Percentiles rank a stretch among this genome's conserved stretches.
Evolutionary conservation across 2,113 vertebrate genomes (phyloP).

Genomic region (Limnothrissa miodon): DNA sequence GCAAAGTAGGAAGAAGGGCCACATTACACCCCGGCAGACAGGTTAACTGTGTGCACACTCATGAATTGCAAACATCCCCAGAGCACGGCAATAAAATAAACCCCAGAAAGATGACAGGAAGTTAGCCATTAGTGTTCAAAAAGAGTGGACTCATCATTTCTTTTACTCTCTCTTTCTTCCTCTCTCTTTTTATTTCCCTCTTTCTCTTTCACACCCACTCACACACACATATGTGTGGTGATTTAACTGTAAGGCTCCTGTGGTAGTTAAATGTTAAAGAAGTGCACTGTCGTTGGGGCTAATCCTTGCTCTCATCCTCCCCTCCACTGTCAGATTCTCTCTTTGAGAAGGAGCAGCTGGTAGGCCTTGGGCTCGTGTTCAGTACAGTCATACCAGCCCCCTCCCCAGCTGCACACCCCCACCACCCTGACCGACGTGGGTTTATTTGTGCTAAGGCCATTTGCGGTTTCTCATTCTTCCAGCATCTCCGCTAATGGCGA

Average conservation of each 20-base stretch:
- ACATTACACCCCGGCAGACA: neutral
- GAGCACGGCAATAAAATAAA: neutral
- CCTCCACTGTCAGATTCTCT: neutral
- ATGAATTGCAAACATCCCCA: neutral
- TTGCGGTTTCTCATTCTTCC: constrained; percentile 41
- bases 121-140: neutral
- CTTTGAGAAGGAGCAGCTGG: neutral
- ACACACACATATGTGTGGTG: neutral
- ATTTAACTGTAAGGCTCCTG: neutral
- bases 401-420: no score
- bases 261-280: constrained; percentile 1
- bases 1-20: neutral
- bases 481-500: constrained; percentile 55
- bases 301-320: neutral
- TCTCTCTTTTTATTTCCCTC: constrained; percentile 23
- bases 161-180: constrained; percentile 27
- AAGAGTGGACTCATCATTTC: constrained; percentile 26
- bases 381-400: neutral
- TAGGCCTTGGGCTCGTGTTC: neutral
- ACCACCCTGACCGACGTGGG: constrained; percentile 18
- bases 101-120: neutral
- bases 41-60: neutral
- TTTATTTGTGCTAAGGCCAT: constrained; percentile 42
- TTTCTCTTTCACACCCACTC: constrained; percentile 25
- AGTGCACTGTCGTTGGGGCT: neutral